Evolutionary conservation across 2,888 invertebrate species (phyloP), one percentile per base, ranked within the genome.

Genomic region (Eupithecia centaureata): DNA sequence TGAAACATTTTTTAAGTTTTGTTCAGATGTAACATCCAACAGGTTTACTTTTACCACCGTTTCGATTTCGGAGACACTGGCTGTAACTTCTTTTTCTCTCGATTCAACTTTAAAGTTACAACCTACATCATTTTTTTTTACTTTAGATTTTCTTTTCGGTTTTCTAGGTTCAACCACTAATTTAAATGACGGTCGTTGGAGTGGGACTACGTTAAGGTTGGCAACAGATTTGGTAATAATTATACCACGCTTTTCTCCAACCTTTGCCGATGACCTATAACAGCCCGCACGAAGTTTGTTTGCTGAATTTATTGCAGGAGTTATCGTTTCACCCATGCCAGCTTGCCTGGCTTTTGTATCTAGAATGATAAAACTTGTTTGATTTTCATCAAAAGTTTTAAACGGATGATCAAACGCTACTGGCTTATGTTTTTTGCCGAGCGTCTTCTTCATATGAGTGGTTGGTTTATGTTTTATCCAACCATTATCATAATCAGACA

Each of bases 391-490:
- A 35, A 65, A 54, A 5, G 18, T 51, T 28, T 59, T 59, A 27
- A 58, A 28, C 5, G 54, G 58, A 32, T 47, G 58, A 51, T 73
- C 72, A 13, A 71, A 15, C 42, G 18, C 18, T 59, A 54, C 57
- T 5, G 68, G 60, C 56, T 60, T 65, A 18, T 61, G 67, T 28
- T 70, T 67, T 54, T 69, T 65, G 12, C 59, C 66, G 1, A 56
- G 71, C 13, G 75, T 61, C 67, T 76, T 81, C 61, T 71, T 77
- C 3, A 22, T 75, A 35, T 12, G 59, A 52, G 58, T 57, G n/a
- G 38, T 65, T 76, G 30, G 82, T 68, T 74, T 82, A 77, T n/a
- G n/a, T 42, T n/a, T 42, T 18, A 42, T 42, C n/a, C 18, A 8
- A 42, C 18, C n/a, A 42, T 18, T 7, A 18, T 18, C 22, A 22